phyloP scores from a whole-genome alignment of 1,140 invertebrate genomes.

The Drosophila kurseongensis region DNA sequence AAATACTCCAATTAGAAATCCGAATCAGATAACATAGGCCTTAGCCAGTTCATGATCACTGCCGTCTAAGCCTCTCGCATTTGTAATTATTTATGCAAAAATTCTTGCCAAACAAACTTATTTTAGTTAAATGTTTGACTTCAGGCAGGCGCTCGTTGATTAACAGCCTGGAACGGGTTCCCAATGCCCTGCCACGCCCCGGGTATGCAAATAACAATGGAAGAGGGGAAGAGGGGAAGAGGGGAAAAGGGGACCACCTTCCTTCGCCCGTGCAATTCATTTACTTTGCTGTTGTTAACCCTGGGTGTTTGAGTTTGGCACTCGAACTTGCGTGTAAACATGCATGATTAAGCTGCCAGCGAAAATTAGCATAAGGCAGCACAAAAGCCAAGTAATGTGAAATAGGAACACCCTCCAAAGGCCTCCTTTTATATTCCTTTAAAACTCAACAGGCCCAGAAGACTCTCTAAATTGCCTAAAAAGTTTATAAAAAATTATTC shows the following conservation, averaged over 20 bases:
- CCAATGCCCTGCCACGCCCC: conserved; percentile 23
- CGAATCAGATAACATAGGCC: neutral
- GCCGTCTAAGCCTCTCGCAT: conserved; percentile 25
- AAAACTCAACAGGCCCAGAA: neutral
- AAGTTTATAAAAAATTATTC: no score
- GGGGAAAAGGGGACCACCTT: conserved; percentile 4
- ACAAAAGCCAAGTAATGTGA: conserved; percentile 10
- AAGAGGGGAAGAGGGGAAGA: neutral
- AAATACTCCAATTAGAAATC: no score
- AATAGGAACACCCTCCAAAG: neutral
- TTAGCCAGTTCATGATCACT: conserved; percentile 2
- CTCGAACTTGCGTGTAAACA: conserved; percentile 79
- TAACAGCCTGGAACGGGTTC: conserved; percentile 44
- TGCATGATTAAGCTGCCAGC: conserved; percentile 75
- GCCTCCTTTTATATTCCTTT: neutral
- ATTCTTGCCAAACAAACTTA: conserved; percentile 76
- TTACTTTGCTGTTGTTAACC: conserved; percentile 60
- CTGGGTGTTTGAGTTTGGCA: conserved; percentile 70
- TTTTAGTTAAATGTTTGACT: conserved; percentile 82
- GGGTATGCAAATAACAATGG: conserved; percentile 56
- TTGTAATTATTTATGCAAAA: conserved; percentile 81
- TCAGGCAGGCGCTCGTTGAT: conserved; percentile 72
- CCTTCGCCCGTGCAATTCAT: conserved; percentile 37
- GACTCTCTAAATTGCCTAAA: no score
- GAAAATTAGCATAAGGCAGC: conserved; percentile 65